Evolutionary conservation across 1,140 invertebrate genomes (phyloP), one percentile per base, ranked within the genome.

Genomic region (Philotrypesis tridentata): DNA sequence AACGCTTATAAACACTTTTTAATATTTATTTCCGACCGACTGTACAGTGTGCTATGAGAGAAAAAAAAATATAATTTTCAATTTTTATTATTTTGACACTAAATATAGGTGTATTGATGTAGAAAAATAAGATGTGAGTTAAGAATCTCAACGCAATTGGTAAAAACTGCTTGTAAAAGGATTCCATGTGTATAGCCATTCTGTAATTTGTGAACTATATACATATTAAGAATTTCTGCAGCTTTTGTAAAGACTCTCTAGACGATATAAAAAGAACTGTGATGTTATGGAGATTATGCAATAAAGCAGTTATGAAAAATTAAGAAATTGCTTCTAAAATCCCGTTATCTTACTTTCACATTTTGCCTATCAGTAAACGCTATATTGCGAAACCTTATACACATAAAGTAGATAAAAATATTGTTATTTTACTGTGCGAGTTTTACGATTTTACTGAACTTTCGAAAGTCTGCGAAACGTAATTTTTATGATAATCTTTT

Each of bases 221-320:
- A 43, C 4, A 14, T 43, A 14, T 43, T 14, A 14, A 43, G 17
- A 14, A 43, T 43, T 43, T 43, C 12, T 14, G 40, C 4, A 43
- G 40, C n/a, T n/a, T n/a, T n/a, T 43, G 40, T 43, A 11, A 11
- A 14, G 12, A 43, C 40, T 3, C 61, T 67, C n/a, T n/a, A n/a
- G 23, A 23, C n/a, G 31, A 78, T 78, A 48, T 68, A 29, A 48
- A 43, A 1, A 33, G 68, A 70, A 21, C 80, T 82, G 80, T 82
- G 80, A 82, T 82, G 23, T 65, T 63, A 61, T 29, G 8, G 80
- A 82, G 80, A 82, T 82, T 82, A 82, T 72, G 5, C 9, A 81
- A 81, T 70, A 76, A 81, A 60, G 25, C 40, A 33, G 21, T 37
- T 43, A 25, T 48, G 43, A 0, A 70, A 63, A 80, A 65, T 61